These are phyloP conservation scores for Euphonia xanthogaster DNA, from an alignment of 2,797 vertebrate species.

Conservation along the genomic window DNA sequence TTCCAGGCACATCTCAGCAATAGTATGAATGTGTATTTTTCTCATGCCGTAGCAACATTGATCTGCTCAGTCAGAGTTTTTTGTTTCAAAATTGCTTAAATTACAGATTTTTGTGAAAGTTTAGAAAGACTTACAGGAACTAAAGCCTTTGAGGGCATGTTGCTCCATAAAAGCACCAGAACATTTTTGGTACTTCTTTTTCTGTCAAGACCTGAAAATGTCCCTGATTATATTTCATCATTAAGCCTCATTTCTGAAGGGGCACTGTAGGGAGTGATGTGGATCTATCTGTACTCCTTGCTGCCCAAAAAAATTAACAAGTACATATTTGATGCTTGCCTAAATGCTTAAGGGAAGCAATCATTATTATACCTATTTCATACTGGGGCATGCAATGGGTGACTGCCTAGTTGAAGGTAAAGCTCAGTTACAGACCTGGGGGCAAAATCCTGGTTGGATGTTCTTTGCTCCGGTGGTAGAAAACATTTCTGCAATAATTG, in stretches of 20 bases:
- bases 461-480: not conserved
- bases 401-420: not conserved
- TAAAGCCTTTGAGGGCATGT: not conserved
- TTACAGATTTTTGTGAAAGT: not conserved
- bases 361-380: not conserved
- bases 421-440: not conserved
- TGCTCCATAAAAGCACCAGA: not conserved
- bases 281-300: not conserved
- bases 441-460: not conserved
- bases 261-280: not conserved
- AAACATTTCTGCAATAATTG: conserved; percentile 30
- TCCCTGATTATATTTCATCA: not conserved
- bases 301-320: not conserved
- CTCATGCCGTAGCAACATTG: not conserved
- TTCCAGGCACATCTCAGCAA: not conserved
- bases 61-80: not conserved
- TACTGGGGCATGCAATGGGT: not conserved
- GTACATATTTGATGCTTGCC: not conserved
- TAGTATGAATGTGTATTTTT: not conserved
- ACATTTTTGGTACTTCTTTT: not conserved
- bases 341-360: not conserved
- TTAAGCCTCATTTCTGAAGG: not conserved
- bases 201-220: not conserved
- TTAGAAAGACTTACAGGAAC: not conserved
- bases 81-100: not conserved